Evolutionary conservation across 2,797 vertebrate genomes (phyloP).

Genomic region (Meda fulgida): DNA sequence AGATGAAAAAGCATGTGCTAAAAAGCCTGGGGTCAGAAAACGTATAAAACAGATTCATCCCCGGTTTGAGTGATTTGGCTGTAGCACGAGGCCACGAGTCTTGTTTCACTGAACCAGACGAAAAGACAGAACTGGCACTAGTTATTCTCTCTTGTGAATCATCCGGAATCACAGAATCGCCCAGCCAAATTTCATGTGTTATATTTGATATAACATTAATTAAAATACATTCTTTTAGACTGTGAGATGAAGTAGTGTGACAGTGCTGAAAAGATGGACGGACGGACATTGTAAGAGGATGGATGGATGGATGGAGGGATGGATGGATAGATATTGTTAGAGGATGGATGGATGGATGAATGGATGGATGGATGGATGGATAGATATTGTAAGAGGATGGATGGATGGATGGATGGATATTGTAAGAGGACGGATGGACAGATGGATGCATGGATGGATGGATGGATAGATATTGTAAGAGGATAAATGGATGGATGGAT

Average conservation of each 20-base stretch:
- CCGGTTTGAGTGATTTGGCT: conserved; percentile 13
- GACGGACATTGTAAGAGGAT: too few species aligned
- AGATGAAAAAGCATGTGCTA: conserved; percentile 20
- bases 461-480: too few species aligned
- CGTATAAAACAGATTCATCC: conserved; percentile 34
- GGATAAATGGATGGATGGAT: too few species aligned
- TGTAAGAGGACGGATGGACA: too few species aligned
- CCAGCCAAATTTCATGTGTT: not conserved
- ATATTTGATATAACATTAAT: not conserved
- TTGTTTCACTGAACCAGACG: conserved; percentile 16
- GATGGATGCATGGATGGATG: too few species aligned
- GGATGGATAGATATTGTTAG: too few species aligned
- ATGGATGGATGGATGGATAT: too few species aligned
- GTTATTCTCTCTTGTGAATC: not conserved
- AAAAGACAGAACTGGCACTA: not conserved
- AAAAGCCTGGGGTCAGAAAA: conserved; percentile 21
- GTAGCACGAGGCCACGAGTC: conserved; percentile 10
- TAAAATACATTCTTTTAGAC: conserved; percentile 1
- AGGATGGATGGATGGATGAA: too few species aligned
- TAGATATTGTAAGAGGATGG: too few species aligned
- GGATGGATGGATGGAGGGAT: accelerated
- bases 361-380: too few species aligned
- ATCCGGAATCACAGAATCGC: conserved; percentile 14
- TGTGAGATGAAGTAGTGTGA: too few species aligned
- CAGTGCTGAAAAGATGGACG: too few species aligned